Evolutionary conservation across 2,113 vertebrate genomes (phyloP).

Genomic region (Emydocephalus ijimae): DNA sequence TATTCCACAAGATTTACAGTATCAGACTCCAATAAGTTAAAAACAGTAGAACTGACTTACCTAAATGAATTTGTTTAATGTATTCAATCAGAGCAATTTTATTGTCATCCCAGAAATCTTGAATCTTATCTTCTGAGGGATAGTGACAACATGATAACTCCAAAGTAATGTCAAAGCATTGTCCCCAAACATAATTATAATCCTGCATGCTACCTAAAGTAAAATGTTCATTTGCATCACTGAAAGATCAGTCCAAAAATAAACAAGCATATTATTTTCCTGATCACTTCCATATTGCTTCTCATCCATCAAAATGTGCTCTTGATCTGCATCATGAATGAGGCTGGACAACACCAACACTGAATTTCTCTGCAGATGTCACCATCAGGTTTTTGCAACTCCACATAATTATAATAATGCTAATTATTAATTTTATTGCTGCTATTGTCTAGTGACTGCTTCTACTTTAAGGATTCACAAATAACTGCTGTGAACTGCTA

Average conservation of each 20-base stretch:
- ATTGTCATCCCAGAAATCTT: constrained; percentile 83
- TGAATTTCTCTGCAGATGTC: not conserved
- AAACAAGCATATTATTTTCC: not conserved
- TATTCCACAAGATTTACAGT: not conserved
- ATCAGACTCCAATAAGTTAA: constrained; percentile 4
- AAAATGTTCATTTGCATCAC: constrained; percentile 16
- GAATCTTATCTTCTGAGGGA: constrained; percentile 75
- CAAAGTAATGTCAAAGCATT: constrained; percentile 92
- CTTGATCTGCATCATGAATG: not conserved
- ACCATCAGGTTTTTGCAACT: not conserved
- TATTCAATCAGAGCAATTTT: constrained; percentile 80
- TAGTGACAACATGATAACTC: constrained; percentile 96
- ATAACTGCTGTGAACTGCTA: not conserved
- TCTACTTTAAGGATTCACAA: not conserved
- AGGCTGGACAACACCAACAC: not conserved
- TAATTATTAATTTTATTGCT: not conserved
- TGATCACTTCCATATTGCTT: not conserved
- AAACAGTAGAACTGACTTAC: constrained; percentile 64
- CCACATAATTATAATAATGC: not conserved
- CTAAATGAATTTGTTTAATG: constrained; percentile 90
- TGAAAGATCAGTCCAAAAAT: constrained; percentile 14
- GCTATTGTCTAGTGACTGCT: not conserved
- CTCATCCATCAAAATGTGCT: not conserved
- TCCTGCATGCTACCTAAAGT: constrained; percentile 95
- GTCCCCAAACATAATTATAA: constrained; percentile 92